Conservation (phyloP, 2,113 vertebrate genomes). For the Pedionomus torquatus region DNA sequence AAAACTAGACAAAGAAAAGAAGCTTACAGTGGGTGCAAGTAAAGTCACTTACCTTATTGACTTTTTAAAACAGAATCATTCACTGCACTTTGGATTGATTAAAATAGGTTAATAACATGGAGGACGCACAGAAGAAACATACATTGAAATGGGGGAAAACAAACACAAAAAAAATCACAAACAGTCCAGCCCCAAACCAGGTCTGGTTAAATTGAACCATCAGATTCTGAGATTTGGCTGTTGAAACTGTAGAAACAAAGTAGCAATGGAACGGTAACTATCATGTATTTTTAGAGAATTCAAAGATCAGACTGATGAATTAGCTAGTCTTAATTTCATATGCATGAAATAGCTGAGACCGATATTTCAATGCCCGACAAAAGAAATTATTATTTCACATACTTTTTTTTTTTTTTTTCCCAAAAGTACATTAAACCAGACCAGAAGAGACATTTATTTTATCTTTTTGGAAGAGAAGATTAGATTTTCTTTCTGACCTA, state of each 20-base stretch:
- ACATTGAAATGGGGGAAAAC: not conserved
- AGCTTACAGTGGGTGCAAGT: not conserved
- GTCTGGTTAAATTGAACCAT: not conserved
- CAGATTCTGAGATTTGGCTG: not conserved
- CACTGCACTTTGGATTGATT: not conserved
- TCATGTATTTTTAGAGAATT: not conserved
- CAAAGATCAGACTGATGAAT: not conserved
- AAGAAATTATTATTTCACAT: not conserved
- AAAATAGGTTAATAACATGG: not conserved
- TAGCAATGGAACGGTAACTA: not conserved
- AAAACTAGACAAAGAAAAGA: conserved; percentile 10
- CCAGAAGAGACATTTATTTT: not conserved
- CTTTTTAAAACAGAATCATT: not conserved
- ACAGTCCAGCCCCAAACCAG: not conserved
- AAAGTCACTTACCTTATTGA: conserved; percentile 12
- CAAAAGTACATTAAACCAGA: not conserved
- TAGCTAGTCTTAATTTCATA: not conserved
- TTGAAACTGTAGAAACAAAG: not conserved
- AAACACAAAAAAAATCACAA: accelerated
- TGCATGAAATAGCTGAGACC: not conserved
- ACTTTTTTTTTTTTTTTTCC: not conserved
- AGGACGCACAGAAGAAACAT: not conserved
- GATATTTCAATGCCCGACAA: not conserved
- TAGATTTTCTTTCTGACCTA: not conserved
- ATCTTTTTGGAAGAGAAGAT: not conserved